Conservation (phyloP, 1,140 invertebrate genomes). For the Manduca sexta region DNA sequence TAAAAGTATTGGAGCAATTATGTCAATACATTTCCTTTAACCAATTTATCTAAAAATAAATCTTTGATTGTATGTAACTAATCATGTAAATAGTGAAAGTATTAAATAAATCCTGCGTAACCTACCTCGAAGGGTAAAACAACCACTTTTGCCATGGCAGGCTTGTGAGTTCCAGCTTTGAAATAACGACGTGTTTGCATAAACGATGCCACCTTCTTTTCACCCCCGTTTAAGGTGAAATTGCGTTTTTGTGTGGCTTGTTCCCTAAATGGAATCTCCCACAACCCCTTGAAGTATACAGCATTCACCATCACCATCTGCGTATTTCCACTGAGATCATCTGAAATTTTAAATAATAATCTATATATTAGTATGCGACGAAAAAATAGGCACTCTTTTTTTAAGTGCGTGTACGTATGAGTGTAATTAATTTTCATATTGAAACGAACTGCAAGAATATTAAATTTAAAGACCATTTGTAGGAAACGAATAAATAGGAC, state of each 20-base stretch:
- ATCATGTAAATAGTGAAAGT: too few species aligned
- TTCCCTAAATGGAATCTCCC: constrained; percentile 78
- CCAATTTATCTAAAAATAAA: too few species aligned
- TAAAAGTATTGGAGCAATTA: too few species aligned
- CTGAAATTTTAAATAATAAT: constrained; percentile 52
- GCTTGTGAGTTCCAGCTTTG: constrained; percentile 36
- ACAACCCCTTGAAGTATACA: constrained; percentile 84
- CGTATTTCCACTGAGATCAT: constrained; percentile 66
- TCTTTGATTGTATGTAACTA: too few species aligned
- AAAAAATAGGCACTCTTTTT: too few species aligned
- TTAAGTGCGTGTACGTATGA: too few species aligned
- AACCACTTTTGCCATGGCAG: constrained; percentile 46
- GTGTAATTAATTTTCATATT: too few species aligned
- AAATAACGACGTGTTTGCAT: constrained; percentile 44
- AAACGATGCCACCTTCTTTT: constrained; percentile 31
- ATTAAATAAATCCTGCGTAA: constrained; percentile 11
- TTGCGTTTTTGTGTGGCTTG: constrained; percentile 66
- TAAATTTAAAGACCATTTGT: too few species aligned
- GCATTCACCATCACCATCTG: constrained; percentile 80
- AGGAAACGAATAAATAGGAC: too few species aligned
- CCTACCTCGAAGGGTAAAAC: constrained; percentile 81
- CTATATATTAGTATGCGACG: too few species aligned
- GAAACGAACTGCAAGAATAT: too few species aligned
- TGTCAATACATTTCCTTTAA: too few species aligned
- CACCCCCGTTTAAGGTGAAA: constrained; percentile 71